Base-by-base conservation (phyloP, 2,797 vertebrate species). In the Sebastes jordani region DNA sequence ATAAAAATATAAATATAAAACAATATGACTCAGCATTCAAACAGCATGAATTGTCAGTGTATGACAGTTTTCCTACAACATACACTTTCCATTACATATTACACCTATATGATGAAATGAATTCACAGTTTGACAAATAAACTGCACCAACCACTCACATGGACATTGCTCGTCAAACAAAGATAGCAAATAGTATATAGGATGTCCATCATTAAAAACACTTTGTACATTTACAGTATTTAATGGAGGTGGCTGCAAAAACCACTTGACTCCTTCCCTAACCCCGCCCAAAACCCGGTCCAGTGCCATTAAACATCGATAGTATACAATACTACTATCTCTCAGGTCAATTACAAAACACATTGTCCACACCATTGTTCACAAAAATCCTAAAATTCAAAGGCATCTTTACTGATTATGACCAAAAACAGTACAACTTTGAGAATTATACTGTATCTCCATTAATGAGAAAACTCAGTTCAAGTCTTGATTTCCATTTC, bases 1-100 rank as follows among this genome's bases (percentile, higher is more conserved):
- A 99, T 97, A 99, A 99, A 99, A 99, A 99, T 99, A 99, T 99
- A 99, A 99, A 99, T 99, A 99, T 99, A 99, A 99, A 99, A 99
- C 98, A 99, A 95, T 95, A 94, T 94, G 93, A 96, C 92, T 93
- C 91, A 88, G 95, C 95, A 96, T 96, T 94, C 94, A 94, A 92
- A 95, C 92, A 90, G 93, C 94, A 92, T 95, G 94, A 93, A 91
- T 91, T 73, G 59, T 88, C 94, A 94, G 91, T 94, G 91, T 95
- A 95, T 95, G 95, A 95, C 91, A 85, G 73, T 88, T 93, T 91
- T 94, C 91, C 95, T 96, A 96, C 94, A 91, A 95, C 93, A 92
- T 93, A 96, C 95, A 96, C 94, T 92, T 94, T 94, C 86, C 89
- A 85, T 89, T 95, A 96, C 95, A 95, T 93, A 84, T 93, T 96